A percentile compares a stretch with the other conserved stretches of the same genome.
These are phyloP conservation scores for Sphaerophoria rueppellii DNA, from an alignment of 2,888 invertebrate species.

Conservation along the genomic window DNA sequence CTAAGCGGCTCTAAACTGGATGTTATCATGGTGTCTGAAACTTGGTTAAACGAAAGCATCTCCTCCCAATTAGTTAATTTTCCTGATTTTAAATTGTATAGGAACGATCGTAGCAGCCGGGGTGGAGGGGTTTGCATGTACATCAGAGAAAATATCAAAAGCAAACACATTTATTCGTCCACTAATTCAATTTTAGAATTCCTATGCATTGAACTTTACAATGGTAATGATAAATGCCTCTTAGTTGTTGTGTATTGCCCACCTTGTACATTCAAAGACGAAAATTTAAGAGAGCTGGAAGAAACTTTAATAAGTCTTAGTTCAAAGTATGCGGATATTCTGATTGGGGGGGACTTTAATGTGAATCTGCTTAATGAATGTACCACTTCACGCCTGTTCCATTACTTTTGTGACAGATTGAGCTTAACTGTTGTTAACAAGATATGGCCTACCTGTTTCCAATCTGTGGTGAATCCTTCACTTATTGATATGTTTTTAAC, in stretches of 20 bases:
- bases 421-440: background rate
- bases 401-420: background rate
- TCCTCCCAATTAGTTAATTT: background rate
- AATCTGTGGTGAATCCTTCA: background rate
- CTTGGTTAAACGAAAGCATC: background rate
- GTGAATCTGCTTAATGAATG: background rate
- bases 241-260: background rate
- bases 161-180: background rate
- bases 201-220: background rate
- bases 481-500: conserved; percentile 7
- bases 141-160: background rate
- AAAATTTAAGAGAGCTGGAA: background rate
- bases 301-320: background rate
- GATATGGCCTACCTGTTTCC: background rate
- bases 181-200: background rate
- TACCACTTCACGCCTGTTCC: background rate
- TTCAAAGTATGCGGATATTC: background rate
- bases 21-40: background rate
- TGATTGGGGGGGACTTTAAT: conserved; percentile 1
- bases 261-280: background rate
- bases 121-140: conserved; percentile 1
- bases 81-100: background rate
- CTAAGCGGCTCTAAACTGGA: background rate
- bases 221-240: background rate
- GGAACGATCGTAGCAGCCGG: background rate